Percentiles rank a stretch among this genome's conserved stretches.
phyloP scores from a whole-genome alignment of 2,888 invertebrate species.

The Pachliopta kotzebuea region DNA sequence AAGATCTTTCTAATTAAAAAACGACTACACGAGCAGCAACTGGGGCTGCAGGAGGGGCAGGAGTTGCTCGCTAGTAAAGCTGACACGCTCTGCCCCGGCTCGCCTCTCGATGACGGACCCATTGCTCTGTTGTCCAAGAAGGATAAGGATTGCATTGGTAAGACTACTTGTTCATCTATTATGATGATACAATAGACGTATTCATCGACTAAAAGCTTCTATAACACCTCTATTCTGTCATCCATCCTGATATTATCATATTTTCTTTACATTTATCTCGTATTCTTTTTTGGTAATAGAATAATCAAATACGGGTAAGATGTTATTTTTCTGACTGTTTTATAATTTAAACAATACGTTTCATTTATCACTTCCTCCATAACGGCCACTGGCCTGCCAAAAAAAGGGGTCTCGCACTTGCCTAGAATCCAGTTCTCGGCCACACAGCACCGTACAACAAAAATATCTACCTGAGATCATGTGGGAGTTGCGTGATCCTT shows the following conservation, averaged over 20 bases:
- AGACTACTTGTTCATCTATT: slow-evolving; percentile 41
- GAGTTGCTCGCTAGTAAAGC: slow-evolving; percentile 84
- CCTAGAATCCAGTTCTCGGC: slow-evolving; percentile 69
- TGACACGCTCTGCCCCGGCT: slow-evolving; percentile 82
- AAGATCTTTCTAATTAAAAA: slow-evolving; percentile 96
- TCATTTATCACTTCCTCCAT: slow-evolving; percentile 63
- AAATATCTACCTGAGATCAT: slow-evolving; percentile 67
- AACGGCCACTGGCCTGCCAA: slow-evolving; percentile 62
- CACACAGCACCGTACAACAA: slow-evolving; percentile 50
- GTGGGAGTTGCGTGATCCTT: slow-evolving; percentile 59
- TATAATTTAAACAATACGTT: slow-evolving; percentile 39
- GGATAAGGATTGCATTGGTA: slow-evolving; percentile 68
- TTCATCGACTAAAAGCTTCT: slow-evolving; percentile 39
- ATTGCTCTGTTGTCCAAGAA: slow-evolving; percentile 82
- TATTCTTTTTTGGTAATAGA: no score
- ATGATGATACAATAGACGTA: slow-evolving; percentile 37
- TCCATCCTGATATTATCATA: slow-evolving; percentile 7
- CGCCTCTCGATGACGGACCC: slow-evolving; percentile 80
- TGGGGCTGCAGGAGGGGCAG: slow-evolving; percentile 90
- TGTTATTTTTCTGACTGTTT: slow-evolving; percentile 6
- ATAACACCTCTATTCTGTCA: slow-evolving; percentile 29
- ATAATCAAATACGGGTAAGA: background rate
- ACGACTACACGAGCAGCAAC: slow-evolving; percentile 94
- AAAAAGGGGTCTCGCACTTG: slow-evolving; percentile 62
- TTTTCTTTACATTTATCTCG: no score